phyloP scores from a whole-genome alignment of 2,113 vertebrate genomes.

The Neotragus moschatus region DNA sequence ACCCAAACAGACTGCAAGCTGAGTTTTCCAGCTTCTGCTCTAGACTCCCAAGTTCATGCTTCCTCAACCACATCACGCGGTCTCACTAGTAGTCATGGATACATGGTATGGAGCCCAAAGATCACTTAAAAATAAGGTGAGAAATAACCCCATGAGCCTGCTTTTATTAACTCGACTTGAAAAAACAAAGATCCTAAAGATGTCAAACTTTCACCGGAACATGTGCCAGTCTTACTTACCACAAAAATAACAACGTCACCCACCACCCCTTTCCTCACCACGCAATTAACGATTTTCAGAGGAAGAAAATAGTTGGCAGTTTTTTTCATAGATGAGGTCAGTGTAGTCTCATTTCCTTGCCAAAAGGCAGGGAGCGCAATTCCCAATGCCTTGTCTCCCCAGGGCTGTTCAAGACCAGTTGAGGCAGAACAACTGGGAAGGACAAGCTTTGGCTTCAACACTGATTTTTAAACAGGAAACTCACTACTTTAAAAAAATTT shows the following conservation, averaged over 20 bases:
- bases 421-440: background rate
- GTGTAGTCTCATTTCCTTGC: background rate
- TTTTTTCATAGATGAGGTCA: background rate
- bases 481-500: background rate
- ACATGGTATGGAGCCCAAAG: background rate
- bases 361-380: conserved; percentile 41
- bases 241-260: conserved; percentile 29
- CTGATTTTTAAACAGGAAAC: conserved; percentile 11
- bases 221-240: background rate
- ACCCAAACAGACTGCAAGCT: background rate
- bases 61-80: background rate
- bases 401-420: background rate
- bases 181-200: conserved; percentile 22
- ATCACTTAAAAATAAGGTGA: background rate
- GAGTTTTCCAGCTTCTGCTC: background rate
- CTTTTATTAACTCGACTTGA: background rate
- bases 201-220: conserved; percentile 37
- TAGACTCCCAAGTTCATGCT: background rate
- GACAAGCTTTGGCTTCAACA: background rate
- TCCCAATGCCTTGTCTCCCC: background rate
- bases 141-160: background rate
- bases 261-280: conserved; percentile 22
- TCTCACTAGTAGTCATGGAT: background rate
- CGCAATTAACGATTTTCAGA: conserved; percentile 27
- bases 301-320: conserved; percentile 16